Conservation (phyloP, 2,888 invertebrate genomes). For the Hyles lineata region DNA sequence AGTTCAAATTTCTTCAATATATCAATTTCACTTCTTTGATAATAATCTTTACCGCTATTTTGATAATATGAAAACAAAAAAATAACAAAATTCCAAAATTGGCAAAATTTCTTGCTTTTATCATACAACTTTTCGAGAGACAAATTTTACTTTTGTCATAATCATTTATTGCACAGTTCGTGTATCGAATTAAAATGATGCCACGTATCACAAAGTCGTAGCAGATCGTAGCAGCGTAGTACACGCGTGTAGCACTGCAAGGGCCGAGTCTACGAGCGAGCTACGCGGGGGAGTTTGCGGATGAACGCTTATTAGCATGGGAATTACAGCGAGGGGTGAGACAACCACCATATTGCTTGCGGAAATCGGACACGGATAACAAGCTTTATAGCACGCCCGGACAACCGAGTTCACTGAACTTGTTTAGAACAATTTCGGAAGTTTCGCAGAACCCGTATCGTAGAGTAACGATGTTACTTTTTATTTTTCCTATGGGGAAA, state of each 20-base stretch:
- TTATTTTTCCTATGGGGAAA: too few species aligned
- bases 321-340: conserved; percentile 13
- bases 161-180: too few species aligned
- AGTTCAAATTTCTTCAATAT: too few species aligned
- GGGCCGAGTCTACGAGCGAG: background rate
- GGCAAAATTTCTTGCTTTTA: too few species aligned
- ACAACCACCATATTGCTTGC: background rate
- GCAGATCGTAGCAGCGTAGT: background rate
- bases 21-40: too few species aligned
- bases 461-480: too few species aligned
- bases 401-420: background rate
- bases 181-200: background rate
- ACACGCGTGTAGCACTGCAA: background rate
- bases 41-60: too few species aligned
- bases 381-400: conserved; percentile 18
- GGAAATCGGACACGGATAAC: conserved; percentile 12
- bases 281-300: conserved; percentile 2
- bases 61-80: too few species aligned
- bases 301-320: conserved; percentile 19
- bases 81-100: too few species aligned
- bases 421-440: background rate
- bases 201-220: background rate
- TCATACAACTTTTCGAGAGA: too few species aligned
- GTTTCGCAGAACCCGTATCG: background rate
- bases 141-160: too few species aligned